Percentiles rank a stretch among this genome's conserved stretches.
Evolutionary conservation across 2,888 invertebrate species (phyloP).

Genomic region (Philereme vetulata): DNA sequence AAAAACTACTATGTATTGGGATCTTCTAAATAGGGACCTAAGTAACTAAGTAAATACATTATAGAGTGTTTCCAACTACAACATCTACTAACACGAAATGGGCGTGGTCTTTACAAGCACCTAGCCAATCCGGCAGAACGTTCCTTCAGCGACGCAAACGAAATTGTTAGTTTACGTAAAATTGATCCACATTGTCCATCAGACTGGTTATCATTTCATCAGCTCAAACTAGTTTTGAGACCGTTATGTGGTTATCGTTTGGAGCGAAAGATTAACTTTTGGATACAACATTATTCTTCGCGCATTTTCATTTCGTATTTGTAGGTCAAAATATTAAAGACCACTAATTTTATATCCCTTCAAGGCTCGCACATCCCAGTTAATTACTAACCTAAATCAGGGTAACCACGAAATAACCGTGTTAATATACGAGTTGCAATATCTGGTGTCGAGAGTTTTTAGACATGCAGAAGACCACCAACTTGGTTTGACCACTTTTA

Average conservation of each 20-base stretch:
- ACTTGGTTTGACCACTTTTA: no score
- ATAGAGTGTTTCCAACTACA: conserved; percentile 21
- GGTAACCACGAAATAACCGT: no score
- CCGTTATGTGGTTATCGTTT: conserved; percentile 38
- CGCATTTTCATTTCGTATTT: conserved; percentile 10
- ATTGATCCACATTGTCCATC: conserved; percentile 32
- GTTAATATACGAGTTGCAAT: no score
- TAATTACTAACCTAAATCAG: no score
- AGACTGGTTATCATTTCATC: conserved; percentile 35
- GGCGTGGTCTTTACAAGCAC: conserved; percentile 27
- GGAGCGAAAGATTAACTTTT: conserved; percentile 26
- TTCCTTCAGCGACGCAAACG: conserved; percentile 14
- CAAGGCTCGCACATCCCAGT: no score
- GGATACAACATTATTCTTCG: conserved; percentile 1
- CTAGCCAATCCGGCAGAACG: conserved; percentile 15
- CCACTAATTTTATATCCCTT: no score
- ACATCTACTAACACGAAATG: conserved; percentile 31
- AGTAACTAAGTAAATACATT: not conserved
- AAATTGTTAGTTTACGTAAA: conserved; percentile 28
- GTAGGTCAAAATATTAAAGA: conserved; percentile 3
- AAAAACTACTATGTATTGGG: conserved; percentile 5
- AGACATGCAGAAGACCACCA: no score
- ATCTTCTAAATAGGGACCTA: conserved; percentile 21
- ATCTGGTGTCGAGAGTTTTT: no score
- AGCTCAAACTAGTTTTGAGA: conserved; percentile 33